Conservation (phyloP, 1,140 invertebrate genomes). For the Euborellia annulipes region DNA sequence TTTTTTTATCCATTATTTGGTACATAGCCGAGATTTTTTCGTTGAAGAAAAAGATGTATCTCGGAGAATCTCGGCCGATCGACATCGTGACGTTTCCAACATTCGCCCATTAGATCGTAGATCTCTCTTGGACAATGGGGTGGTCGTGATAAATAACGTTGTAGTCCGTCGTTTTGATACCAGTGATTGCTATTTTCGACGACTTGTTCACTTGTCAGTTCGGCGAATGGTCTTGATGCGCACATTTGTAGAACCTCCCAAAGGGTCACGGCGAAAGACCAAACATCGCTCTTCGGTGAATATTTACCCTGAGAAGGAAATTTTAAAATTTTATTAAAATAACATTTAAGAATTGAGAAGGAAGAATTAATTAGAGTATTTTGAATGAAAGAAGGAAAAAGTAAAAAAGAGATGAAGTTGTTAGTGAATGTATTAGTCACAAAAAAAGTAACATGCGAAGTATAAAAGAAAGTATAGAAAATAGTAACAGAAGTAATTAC, state of each 20-base stretch:
- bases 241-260: slow-evolving; percentile 66
- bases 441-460: too few species aligned
- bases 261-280: slow-evolving; percentile 60
- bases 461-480: too few species aligned
- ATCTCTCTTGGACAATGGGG: slow-evolving; percentile 45
- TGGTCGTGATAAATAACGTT: slow-evolving; percentile 32
- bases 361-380: too few species aligned
- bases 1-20: slow-evolving; percentile 7
- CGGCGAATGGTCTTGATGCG: slow-evolving; percentile 51
- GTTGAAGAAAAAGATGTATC: slow-evolving; percentile 55
- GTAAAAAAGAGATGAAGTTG: too few species aligned
- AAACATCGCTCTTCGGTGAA: slow-evolving; percentile 55
- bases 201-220: slow-evolving; percentile 58
- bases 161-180: slow-evolving; percentile 34
- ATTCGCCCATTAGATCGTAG: slow-evolving; percentile 59
- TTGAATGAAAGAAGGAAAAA: too few species aligned
- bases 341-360: too few species aligned
- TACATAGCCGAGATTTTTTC: slow-evolving; percentile 42
- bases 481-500: too few species aligned
- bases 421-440: too few species aligned
- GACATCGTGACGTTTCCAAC: slow-evolving; percentile 50
- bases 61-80: slow-evolving; percentile 54
- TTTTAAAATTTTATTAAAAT: too few species aligned
- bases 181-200: slow-evolving; percentile 56
- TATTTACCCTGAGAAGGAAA: slow-evolving; percentile 43